phyloP scores from a whole-genome alignment of 1,140 invertebrate genomes.

The Lepidurus arcticus region DNA sequence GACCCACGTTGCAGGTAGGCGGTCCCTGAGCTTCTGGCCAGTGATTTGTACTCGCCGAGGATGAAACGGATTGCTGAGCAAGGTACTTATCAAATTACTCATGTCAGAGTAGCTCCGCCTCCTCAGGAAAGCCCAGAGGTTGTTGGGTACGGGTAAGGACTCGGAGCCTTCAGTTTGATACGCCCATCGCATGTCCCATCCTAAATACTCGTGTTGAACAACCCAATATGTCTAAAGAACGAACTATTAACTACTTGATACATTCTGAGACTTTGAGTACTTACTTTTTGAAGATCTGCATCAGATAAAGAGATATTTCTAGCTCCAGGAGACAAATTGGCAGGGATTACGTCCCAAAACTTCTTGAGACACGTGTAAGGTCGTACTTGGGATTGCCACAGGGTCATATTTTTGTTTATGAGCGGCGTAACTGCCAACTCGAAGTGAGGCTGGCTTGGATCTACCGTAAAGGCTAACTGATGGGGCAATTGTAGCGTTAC shows the following conservation, averaged over 20 bases:
- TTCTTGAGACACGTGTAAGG: slow-evolving; percentile 7
- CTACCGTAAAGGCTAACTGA: background rate
- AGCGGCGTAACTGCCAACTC: slow-evolving; percentile 1
- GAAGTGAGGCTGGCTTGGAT: background rate
- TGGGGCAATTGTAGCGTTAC: background rate
- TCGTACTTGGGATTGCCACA: background rate
- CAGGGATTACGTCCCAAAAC: background rate
- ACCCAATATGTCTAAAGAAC: background rate
- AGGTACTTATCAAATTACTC: background rate
- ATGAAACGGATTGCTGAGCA: background rate
- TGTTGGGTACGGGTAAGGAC: background rate
- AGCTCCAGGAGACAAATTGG: background rate
- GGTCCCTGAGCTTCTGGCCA: background rate
- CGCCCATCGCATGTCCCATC: background rate
- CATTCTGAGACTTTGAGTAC: background rate
- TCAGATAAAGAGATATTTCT: slow-evolving; percentile 8
- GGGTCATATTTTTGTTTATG: slow-evolving; percentile 16
- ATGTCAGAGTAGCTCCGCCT: background rate
- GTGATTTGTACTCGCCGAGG: background rate
- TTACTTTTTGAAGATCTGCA: background rate
- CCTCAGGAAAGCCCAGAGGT: background rate
- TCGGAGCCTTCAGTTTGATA: background rate
- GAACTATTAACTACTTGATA: background rate
- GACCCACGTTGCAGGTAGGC: background rate
- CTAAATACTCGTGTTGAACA: background rate